Evolutionary conservation across 2,113 vertebrate species (phyloP).

Genomic region (Labrus mixtus): DNA sequence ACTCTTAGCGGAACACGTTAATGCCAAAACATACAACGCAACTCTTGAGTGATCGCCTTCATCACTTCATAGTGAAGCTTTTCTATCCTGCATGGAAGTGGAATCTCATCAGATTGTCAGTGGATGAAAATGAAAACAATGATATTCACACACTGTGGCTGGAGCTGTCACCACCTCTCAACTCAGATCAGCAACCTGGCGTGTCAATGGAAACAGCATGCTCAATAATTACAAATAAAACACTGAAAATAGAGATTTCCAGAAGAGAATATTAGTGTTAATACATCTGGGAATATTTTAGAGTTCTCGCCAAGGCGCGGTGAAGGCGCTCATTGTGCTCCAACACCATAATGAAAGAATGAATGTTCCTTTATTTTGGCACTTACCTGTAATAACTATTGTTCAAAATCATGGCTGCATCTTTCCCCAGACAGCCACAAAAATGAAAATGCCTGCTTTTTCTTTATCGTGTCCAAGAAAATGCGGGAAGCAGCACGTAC

Average conservation of each 20-base stretch:
- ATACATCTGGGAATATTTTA: neutral
- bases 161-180: constrained; percentile 13
- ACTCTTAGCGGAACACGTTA: neutral
- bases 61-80: constrained; percentile 7
- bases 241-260: constrained; percentile 4
- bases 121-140: constrained; percentile 33
- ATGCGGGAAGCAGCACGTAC: constrained; percentile 24
- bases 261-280: neutral
- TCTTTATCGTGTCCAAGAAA: constrained; percentile 24
- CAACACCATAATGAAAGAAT: constrained; percentile 1
- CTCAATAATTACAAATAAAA: constrained; percentile 14
- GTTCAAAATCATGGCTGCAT: neutral
- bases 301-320: neutral
- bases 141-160: neutral
- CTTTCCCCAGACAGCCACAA: constrained; percentile 45
- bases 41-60: constrained; percentile 9
- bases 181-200: neutral
- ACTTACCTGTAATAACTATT: constrained; percentile 22
- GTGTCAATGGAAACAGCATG: constrained; percentile 9
- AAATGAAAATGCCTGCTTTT: constrained; percentile 52
- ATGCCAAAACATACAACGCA: constrained; percentile 33
- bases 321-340: neutral
- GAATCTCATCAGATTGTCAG: constrained; percentile 13
- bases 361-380: constrained; percentile 37
- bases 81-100: constrained; percentile 17